Evolutionary conservation across 2,113 vertebrate species (phyloP), one percentile per base, ranked within the genome.

Genomic region (Sterna hirundo): DNA sequence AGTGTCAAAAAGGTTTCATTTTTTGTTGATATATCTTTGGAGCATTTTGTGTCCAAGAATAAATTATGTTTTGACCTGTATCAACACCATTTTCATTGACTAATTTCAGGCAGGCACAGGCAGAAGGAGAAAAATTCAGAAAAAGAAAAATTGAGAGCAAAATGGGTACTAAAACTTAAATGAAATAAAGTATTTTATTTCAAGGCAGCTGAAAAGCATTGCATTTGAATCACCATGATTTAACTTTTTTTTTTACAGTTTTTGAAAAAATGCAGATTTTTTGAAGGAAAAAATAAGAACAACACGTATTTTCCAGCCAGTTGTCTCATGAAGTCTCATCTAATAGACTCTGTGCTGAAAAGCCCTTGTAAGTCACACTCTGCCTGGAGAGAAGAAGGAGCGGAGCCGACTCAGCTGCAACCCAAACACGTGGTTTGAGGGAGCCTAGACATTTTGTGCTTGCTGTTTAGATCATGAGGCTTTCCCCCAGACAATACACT

Each of bases 21-120:
- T 90, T 91, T 72, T 79, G 32, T 81, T 91, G 58, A 9, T 62
- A 26, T 51, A 62, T 51, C 27, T 95, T 86, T 21, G 8, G 36
- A 95, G 40, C 54, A 62, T 83, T 91, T 85, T 90, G 20, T 78
- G 75, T 90, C 76, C 62, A 71, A 70, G 82, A 94, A 94, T 83
- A 91, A 86, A 93, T 83, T 46, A 54, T 30, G 29, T 76, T 95
- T 94, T 86, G 29, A 86, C 42, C 51, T 62, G 55, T 78, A 74
- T 51, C n/a, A n/a, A 80, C 36, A 74, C 13, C 70, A 77, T 74
- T 80, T 91, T 77, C 79, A 44, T 42, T 92, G 58, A 65, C 22
- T 86, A 38, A 91, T 93, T 96, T 86, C 71, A 95, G 79, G 60
- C 27, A 90, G 58, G 58, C 81, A 83, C 51, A 90, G 34, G 34